These are phyloP conservation scores for Peucedramus taeniatus DNA, from an alignment of 2,113 vertebrate species.

Conservation along the genomic window DNA sequence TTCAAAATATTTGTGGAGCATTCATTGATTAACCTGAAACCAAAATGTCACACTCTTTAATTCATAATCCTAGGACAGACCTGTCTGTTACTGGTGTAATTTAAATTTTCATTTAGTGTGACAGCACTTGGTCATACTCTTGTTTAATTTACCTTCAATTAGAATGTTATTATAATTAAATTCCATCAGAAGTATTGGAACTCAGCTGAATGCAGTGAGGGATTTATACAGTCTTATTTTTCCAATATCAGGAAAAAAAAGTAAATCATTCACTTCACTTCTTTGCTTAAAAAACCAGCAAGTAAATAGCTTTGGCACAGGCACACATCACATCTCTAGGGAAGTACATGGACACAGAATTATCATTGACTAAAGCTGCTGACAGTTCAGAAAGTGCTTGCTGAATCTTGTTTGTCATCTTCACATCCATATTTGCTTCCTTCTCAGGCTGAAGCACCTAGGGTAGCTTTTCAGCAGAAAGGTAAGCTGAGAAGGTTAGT, in stretches of 20 bases:
- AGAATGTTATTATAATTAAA: slow-evolving; percentile 42
- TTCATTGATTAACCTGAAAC: slow-evolving; percentile 24
- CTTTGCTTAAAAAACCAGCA: not conserved
- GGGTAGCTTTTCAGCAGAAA: not conserved
- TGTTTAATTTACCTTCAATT: slow-evolving; percentile 60
- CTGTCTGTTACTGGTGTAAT: slow-evolving; percentile 16
- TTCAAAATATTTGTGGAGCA: slow-evolving; percentile 20
- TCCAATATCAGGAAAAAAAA: not conserved
- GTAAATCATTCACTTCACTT: slow-evolving; percentile 12
- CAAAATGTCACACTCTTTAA: slow-evolving; percentile 15
- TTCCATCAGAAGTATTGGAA: not conserved
- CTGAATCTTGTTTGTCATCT: not conserved
- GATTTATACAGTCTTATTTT: not conserved
- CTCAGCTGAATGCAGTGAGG: not conserved
- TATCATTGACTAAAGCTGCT: not conserved
- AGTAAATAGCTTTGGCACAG: not conserved
- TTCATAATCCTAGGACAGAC: not conserved
- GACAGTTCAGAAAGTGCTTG: not conserved
- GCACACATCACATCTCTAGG: not conserved
- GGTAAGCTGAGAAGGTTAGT: not conserved
- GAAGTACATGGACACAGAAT: not conserved
- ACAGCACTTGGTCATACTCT: not conserved
- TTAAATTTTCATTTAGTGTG: slow-evolving; percentile 31
- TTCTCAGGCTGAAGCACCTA: not conserved
- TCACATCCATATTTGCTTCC: not conserved